Percentiles rank a stretch among this genome's conserved stretches.
Conservation (phyloP, 2,113 vertebrate genomes). For the Mola mola region DNA sequence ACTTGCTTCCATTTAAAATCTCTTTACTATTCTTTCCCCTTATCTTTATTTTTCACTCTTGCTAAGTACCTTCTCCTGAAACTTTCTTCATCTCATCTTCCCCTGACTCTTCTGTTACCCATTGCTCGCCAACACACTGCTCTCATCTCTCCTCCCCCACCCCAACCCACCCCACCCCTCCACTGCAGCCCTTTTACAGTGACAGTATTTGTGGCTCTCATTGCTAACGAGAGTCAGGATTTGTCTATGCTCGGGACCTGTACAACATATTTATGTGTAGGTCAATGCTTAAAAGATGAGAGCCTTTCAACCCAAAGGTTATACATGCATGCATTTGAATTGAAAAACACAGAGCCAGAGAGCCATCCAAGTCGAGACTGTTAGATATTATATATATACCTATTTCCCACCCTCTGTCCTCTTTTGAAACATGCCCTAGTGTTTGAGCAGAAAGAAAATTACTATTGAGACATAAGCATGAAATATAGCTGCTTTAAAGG, state of each 20-base stretch:
- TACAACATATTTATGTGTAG: slow-evolving; percentile 79
- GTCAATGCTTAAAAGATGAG: slow-evolving; percentile 84
- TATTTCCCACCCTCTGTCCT: slow-evolving; percentile 3
- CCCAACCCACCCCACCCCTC: not conserved
- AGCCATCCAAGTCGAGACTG: slow-evolving; percentile 47
- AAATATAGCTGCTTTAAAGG: slow-evolving; percentile 61
- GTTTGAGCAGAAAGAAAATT: slow-evolving; percentile 63
- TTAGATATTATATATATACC: slow-evolving; percentile 39
- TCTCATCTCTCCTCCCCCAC: slow-evolving; percentile 5
- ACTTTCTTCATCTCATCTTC: slow-evolving; percentile 34
- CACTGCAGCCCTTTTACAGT: slow-evolving; percentile 42
- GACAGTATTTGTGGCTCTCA: slow-evolving; percentile 65
- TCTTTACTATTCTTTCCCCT: slow-evolving; percentile 9
- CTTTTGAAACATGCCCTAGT: slow-evolving; percentile 61
- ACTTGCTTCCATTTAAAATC: slow-evolving; percentile 19
- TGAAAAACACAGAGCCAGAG: slow-evolving; percentile 58
- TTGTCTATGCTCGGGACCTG: slow-evolving; percentile 77
- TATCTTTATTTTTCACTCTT: slow-evolving; percentile 14
- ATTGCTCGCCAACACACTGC: slow-evolving; percentile 11
- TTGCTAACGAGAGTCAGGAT: slow-evolving; percentile 80
- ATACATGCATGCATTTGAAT: slow-evolving; percentile 84
- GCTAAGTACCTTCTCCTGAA: too few relatives aligned
- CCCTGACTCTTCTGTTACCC: slow-evolving; percentile 15
- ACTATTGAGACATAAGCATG: slow-evolving; percentile 57
- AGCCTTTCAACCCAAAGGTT: slow-evolving; percentile 82